Conservation (phyloP, 2,113 vertebrate genomes). For the Python bivittatus region DNA sequence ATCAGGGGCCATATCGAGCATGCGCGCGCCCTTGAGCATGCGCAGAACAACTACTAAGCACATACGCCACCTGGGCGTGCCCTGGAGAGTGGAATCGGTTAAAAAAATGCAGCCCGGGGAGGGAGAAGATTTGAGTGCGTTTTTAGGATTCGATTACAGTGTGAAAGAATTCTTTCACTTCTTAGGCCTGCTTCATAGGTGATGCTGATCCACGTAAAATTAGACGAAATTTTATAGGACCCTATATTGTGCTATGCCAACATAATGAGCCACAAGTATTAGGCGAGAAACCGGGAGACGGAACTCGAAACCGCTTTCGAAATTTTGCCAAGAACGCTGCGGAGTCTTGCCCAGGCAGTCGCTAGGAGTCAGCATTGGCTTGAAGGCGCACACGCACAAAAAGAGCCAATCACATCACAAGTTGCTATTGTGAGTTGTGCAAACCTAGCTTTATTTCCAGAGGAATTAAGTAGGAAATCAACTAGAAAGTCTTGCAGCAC, state of each 20-base stretch:
- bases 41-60: background rate
- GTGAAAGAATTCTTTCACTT: background rate
- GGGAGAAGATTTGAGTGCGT: background rate
- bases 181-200: too few species aligned
- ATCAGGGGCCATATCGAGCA: background rate
- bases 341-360: too few species aligned
- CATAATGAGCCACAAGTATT: background rate
- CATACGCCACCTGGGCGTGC: background rate
- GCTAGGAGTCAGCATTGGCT: too few species aligned
- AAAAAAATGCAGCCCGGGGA: background rate
- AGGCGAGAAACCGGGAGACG: background rate
- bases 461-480: background rate
- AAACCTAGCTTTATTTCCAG: background rate
- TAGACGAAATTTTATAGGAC: background rate
- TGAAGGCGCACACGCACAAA: too few species aligned
- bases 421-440: background rate
- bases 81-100: background rate
- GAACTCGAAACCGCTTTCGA: background rate
- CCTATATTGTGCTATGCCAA: background rate
- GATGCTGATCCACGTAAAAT: background rate
- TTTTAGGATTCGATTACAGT: background rate
- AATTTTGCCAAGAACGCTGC: background rate
- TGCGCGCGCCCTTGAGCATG: background rate
- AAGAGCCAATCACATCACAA: background rate
- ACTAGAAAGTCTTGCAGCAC: background rate